Evolutionary conservation across 2,113 vertebrate species (phyloP).

Genomic region (Empidonax alnorum): DNA sequence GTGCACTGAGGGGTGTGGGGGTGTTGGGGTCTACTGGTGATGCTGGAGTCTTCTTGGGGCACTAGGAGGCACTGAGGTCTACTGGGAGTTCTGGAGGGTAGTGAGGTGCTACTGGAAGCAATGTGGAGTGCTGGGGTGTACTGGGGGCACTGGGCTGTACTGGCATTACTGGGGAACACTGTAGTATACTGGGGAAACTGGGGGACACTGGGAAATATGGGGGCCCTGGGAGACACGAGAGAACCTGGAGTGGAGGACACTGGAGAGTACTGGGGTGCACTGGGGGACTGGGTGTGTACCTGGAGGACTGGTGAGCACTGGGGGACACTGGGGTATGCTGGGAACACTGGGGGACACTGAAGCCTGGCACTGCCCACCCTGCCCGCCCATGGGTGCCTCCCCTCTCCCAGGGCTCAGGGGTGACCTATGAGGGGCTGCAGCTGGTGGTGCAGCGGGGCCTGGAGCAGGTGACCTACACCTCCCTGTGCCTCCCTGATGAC

Average conservation of each 20-base stretch:
- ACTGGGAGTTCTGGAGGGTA: background rate
- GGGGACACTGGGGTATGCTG: background rate
- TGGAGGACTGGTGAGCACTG: background rate
- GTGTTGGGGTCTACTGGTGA: background rate
- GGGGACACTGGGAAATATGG: background rate
- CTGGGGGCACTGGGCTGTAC: background rate
- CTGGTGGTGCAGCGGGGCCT: background rate
- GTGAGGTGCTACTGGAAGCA: background rate
- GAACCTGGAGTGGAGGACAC: background rate
- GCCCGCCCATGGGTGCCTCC: background rate
- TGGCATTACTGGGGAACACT: background rate
- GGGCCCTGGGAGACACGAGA: background rate
- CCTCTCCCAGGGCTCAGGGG: background rate
- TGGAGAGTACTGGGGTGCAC: background rate
- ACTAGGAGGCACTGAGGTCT: background rate
- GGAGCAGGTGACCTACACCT: background rate
- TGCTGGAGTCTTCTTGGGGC: background rate
- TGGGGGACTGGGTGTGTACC: background rate
- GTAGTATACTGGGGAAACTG: background rate
- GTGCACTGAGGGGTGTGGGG: background rate
- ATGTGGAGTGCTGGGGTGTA: background rate
- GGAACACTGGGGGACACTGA: background rate
- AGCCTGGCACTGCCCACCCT: background rate
- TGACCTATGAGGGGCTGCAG: background rate
- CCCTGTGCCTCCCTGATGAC: background rate